These are phyloP conservation scores for Heliconius aoede DNA, from an alignment of 2,888 invertebrate genomes.

Conservation along the genomic window DNA sequence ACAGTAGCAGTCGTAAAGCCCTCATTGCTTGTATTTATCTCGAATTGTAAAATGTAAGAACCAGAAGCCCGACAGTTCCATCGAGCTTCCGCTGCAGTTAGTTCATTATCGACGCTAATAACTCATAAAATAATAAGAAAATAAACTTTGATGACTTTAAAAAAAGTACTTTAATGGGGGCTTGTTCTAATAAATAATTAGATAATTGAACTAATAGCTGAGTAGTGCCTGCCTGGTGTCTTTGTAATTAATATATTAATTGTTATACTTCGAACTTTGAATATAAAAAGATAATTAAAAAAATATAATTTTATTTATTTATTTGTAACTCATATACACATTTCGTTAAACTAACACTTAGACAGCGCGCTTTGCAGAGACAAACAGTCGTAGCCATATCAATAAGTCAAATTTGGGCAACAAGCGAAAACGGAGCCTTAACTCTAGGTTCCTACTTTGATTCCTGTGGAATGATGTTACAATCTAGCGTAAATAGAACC, in stretches of 20 bases:
- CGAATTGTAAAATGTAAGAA: slow-evolving; percentile 16
- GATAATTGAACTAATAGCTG: not conserved
- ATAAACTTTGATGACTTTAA: not conserved
- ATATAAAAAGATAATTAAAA: not conserved
- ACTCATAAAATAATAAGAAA: slow-evolving; percentile 8
- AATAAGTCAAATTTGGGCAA: too few species aligned
- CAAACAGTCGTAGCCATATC: too few species aligned
- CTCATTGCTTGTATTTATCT: slow-evolving; percentile 11
- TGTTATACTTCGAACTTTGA: not conserved
- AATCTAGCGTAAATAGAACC: not conserved
- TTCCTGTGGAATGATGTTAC: not conserved
- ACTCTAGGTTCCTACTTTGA: too few species aligned
- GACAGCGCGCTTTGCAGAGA: too few species aligned
- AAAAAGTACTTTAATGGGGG: not conserved
- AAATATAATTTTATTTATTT: not conserved
- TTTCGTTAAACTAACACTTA: not conserved
- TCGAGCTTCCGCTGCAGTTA: not conserved
- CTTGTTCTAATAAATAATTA: slow-evolving; percentile 6
- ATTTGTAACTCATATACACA: not conserved
- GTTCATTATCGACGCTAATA: slow-evolving; percentile 13
- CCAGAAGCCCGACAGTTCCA: not conserved
- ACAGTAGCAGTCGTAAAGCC: slow-evolving; percentile 21
- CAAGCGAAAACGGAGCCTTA: too few species aligned
- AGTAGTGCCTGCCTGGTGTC: not conserved
- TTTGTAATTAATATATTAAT: not conserved